Percentiles rank a stretch among this genome's conserved stretches.
phyloP scores from a whole-genome alignment of 2,113 vertebrate genomes.

The Hippocampus guttulatus region DNA sequence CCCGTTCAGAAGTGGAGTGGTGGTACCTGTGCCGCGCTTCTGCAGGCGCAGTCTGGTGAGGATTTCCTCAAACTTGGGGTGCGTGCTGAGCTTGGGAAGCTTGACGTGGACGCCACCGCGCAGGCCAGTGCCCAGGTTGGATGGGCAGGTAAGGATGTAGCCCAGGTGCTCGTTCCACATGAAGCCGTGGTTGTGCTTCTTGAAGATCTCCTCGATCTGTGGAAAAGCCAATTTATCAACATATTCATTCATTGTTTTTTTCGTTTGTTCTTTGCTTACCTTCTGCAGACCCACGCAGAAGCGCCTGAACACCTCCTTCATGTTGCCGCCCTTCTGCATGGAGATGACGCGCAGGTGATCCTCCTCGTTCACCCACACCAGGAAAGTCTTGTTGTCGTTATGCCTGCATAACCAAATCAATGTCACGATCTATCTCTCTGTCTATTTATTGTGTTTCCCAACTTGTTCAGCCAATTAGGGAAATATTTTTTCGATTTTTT shows the following conservation, averaged over 20 bases:
- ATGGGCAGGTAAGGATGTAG: constrained; percentile 90
- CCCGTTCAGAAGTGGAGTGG: neutral
- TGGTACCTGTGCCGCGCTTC: constrained; percentile 91
- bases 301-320: constrained; percentile 94
- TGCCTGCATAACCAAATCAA: constrained; percentile 71
- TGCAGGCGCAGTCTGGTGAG: constrained; percentile 89
- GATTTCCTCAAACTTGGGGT: constrained; percentile 89
- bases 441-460: too few species aligned
- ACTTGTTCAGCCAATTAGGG: too few species aligned
- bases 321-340: constrained; percentile 92
- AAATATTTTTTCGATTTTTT: too few species aligned
- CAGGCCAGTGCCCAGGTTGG: constrained; percentile 91
- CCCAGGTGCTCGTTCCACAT: constrained; percentile 94
- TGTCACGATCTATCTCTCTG: neutral
- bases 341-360: constrained; percentile 93
- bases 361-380: constrained; percentile 96
- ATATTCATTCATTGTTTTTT: neutral
- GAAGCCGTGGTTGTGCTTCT: constrained; percentile 88
- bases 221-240: neutral
- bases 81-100: constrained; percentile 87
- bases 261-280: constrained; percentile 56
- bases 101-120: constrained; percentile 91
- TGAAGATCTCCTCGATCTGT: constrained; percentile 92
- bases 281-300: constrained; percentile 90
- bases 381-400: constrained; percentile 88